Evolutionary conservation across 2,888 invertebrate genomes (phyloP).

Genomic region (Rhyacophila evoluta): DNA sequence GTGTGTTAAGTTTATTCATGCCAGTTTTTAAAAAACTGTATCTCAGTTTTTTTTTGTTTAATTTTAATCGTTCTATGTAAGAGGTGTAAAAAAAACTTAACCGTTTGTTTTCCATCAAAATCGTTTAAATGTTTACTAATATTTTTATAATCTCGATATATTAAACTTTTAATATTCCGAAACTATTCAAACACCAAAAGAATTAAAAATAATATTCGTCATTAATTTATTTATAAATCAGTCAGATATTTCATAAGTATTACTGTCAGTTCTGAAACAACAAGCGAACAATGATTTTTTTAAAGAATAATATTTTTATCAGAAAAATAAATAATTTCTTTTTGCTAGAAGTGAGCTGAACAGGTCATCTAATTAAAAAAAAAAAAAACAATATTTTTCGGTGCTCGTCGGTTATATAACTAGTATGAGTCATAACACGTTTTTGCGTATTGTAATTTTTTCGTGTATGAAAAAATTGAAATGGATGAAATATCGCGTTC

Average conservation of each 20-base stretch:
- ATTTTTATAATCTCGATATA: background rate
- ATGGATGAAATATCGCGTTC: background rate
- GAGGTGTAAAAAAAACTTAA: too few species aligned
- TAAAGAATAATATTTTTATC: background rate
- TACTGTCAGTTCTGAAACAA: background rate
- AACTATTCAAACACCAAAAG: background rate
- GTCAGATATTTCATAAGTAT: background rate
- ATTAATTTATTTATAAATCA: background rate
- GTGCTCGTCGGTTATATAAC: background rate
- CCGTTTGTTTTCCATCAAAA: background rate
- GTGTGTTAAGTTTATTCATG: background rate
- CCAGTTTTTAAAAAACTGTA: background rate
- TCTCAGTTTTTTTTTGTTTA: background rate
- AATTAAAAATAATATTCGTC: background rate
- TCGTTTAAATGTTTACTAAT: background rate
- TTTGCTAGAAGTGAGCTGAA: background rate
- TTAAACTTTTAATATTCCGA: background rate
- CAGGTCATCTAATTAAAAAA: background rate
- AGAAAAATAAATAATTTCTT: too few species aligned
- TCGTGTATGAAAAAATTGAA: background rate
- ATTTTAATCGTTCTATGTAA: background rate
- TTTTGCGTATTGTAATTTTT: background rate
- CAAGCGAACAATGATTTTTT: background rate
- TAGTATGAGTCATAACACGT: background rate
- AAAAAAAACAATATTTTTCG: constrained; percentile 10